Conservation (phyloP, 2,797 vertebrate species). For the Bradypodion ventrale region DNA sequence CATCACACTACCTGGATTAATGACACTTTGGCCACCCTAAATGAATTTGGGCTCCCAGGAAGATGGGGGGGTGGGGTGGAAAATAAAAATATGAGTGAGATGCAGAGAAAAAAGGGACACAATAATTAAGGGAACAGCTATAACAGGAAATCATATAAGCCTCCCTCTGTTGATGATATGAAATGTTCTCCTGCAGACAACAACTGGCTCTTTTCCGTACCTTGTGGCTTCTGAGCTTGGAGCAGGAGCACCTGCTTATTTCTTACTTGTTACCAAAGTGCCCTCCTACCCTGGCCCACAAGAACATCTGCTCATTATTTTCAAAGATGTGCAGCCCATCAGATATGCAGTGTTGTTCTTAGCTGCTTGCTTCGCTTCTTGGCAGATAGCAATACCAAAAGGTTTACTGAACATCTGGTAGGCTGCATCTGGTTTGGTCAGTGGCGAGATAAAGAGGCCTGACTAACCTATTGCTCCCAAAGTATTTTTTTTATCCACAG, state of each 20-base stretch:
- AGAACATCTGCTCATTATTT: too few relatives aligned
- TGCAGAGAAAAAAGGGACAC: background rate
- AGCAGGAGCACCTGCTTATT: too few relatives aligned
- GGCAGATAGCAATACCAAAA: background rate
- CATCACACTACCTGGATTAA: background rate
- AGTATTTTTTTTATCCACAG: slow-evolving; percentile 13
- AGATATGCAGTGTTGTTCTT: background rate
- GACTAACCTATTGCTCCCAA: background rate
- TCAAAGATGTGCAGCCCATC: background rate
- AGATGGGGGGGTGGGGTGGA: slow-evolving; percentile 17
- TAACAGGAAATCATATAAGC: background rate
- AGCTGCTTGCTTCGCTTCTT: background rate
- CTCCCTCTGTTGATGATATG: background rate
- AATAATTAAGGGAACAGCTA: background rate
- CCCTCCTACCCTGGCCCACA: too few relatives aligned
- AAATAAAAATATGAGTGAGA: background rate
- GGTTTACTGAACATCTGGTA: background rate
- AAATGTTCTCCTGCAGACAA: fast-evolving
- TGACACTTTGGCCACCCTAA: slow-evolving; percentile 2
- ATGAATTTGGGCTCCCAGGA: slow-evolving; percentile 20
- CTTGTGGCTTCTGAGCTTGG: background rate
- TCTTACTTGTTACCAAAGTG: too few relatives aligned
- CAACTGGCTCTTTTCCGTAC: slow-evolving; percentile 16
- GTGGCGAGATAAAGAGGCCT: background rate
- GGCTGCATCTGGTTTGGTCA: background rate